Conservation (phyloP, 2,113 vertebrate species). For the Laticauda laticaudata region DNA sequence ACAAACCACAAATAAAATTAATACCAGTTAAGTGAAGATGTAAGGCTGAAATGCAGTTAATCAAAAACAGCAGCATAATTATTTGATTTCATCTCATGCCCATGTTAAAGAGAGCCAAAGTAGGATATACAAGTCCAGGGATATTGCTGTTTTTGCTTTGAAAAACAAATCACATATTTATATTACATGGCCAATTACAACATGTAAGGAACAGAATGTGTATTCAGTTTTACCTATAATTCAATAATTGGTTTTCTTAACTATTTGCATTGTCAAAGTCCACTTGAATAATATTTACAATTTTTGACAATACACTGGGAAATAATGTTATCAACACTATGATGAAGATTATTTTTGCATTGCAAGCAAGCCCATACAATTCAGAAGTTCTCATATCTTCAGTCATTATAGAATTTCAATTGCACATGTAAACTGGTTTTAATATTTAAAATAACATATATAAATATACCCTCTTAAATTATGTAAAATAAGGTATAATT, state of each 20-base stretch:
- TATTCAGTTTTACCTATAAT: not conserved
- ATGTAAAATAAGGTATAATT: not conserved
- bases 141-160: not conserved
- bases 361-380: not conserved
- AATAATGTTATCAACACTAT: not conserved
- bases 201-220: not conserved
- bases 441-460: not conserved
- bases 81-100: not conserved
- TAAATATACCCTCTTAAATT: too few relatives aligned
- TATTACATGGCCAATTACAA: not conserved
- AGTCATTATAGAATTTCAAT: not conserved
- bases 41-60: not conserved
- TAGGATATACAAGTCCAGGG: not conserved
- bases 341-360: not conserved
- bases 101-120: not conserved
- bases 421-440: not conserved
- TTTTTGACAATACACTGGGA: not conserved
- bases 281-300: not conserved
- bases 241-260: not conserved
- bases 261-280: not conserved
- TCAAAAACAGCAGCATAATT: not conserved
- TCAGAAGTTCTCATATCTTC: not conserved
- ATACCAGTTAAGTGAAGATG: not conserved
- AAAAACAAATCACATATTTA: not conserved
- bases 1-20: not conserved